Evolutionary conservation across 2,113 vertebrate species (phyloP).

Genomic region (Syngnathus floridae): DNA sequence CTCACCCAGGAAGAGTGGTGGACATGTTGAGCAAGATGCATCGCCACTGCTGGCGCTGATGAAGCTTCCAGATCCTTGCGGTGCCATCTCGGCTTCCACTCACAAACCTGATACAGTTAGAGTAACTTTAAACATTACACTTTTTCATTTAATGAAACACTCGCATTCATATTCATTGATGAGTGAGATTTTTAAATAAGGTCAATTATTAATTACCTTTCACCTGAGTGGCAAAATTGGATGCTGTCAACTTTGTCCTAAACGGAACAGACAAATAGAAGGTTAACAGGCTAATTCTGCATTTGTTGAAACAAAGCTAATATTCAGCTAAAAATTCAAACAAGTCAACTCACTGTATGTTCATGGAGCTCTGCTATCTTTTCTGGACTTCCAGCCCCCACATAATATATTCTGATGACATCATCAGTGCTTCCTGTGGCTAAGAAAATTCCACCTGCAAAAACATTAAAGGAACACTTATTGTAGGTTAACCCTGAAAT

Average conservation of each 20-base stretch:
- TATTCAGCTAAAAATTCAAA: neutral
- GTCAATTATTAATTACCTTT: conserved; percentile 71
- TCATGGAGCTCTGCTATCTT: conserved; percentile 89
- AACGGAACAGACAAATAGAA: conserved; percentile 8
- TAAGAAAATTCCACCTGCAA: conserved; percentile 90
- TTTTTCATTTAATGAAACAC: neutral
- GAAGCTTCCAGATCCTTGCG: conserved; percentile 86
- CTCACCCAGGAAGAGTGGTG: conserved; percentile 80
- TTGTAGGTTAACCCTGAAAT: neutral
- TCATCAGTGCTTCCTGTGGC: conserved; percentile 96
- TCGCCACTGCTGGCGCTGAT: conserved; percentile 84
- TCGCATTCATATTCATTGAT: neutral
- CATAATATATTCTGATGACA: conserved; percentile 93
- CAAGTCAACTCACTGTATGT: conserved; percentile 78
- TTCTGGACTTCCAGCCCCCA: conserved; percentile 87
- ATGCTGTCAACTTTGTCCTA: conserved; percentile 99
- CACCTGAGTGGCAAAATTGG: conserved; percentile 87
- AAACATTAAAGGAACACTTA: neutral
- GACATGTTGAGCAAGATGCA: conserved; percentile 89
- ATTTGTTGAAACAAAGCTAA: neutral
- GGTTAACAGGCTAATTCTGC: neutral
- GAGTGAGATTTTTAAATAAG: neutral
- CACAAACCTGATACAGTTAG: conserved; percentile 76
- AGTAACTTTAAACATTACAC: neutral
- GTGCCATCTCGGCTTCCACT: conserved; percentile 96